These are phyloP conservation scores for Heliconius himera DNA, from an alignment of 1,140 invertebrate species.

Conservation along the genomic window DNA sequence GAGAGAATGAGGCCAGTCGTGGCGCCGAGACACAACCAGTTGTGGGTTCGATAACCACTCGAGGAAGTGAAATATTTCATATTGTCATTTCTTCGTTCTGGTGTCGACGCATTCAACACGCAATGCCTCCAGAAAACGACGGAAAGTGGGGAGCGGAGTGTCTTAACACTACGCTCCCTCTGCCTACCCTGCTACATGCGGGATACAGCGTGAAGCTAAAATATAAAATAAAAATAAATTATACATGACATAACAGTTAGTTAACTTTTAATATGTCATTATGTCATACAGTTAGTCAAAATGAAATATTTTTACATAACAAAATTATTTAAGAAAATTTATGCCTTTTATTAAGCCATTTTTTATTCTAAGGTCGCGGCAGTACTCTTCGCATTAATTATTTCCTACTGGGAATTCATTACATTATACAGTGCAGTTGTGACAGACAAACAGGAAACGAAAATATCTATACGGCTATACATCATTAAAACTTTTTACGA, in stretches of 20 bases:
- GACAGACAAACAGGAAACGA: neutral
- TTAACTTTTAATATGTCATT: neutral
- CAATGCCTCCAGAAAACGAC: too few relatives aligned
- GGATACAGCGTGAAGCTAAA: too few relatives aligned
- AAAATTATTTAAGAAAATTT: neutral
- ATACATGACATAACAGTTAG: neutral
- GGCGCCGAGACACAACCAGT: too few relatives aligned
- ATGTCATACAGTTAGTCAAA: neutral
- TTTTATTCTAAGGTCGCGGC: neutral
- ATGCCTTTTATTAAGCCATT: neutral
- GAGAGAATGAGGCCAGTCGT: too few relatives aligned
- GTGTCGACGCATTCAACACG: too few relatives aligned
- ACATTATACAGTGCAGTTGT: neutral
- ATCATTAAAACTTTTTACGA: conserved; percentile 7
- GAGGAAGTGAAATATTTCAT: too few relatives aligned
- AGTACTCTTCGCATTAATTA: conserved; percentile 21
- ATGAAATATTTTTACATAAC: neutral
- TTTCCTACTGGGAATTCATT: conserved; percentile 17
- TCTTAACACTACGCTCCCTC: too few relatives aligned
- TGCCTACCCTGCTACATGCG: too few relatives aligned
- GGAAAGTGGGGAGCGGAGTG: too few relatives aligned
- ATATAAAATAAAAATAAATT: neutral
- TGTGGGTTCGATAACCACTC: too few relatives aligned
- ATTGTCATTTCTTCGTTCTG: too few relatives aligned
- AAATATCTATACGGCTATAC: neutral